A percentile compares a stretch with the other conserved stretches of the same genome.
Conservation (phyloP, 2,797 vertebrate genomes). For the Myotis daubentonii region DNA sequence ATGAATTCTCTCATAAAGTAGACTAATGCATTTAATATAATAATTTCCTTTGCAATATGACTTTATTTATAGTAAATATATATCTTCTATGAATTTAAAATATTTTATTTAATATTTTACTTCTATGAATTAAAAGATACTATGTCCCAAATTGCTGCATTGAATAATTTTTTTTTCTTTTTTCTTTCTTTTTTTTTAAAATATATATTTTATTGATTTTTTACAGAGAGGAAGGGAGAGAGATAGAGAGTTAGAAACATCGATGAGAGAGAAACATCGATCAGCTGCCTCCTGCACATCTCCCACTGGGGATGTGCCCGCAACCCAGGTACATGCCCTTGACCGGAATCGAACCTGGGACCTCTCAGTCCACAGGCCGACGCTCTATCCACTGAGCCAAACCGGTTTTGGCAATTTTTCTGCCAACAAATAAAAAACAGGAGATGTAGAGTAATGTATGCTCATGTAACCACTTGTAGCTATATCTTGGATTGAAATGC, state of each 20-base stretch:
- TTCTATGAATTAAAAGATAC: background rate
- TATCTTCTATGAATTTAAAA: background rate
- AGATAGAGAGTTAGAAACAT: no score
- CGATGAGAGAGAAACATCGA: no score
- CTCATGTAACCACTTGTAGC: background rate
- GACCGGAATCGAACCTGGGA: no score
- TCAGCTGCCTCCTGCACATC: no score
- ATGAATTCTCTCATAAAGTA: background rate
- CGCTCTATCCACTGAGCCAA: no score
- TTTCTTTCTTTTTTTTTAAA: no score
- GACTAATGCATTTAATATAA: background rate
- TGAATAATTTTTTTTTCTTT: constrained; percentile 25
- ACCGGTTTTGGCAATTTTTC: no score
- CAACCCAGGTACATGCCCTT: no score
- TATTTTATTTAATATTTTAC: constrained; percentile 1
- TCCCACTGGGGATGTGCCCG: no score
- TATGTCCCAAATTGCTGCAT: background rate
- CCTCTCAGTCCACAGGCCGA: no score
- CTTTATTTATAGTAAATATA: background rate
- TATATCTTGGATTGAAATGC: background rate
- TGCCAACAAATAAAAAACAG: background rate
- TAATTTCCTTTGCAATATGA: constrained; percentile 6
- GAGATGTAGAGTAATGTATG: background rate
- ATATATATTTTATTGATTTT: no score
- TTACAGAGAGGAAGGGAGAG: no score